A percentile compares a stretch with the other conserved stretches of the same genome.
Conservation (phyloP, 2,113 vertebrate genomes). For the Tachysurus fulvidraco region DNA sequence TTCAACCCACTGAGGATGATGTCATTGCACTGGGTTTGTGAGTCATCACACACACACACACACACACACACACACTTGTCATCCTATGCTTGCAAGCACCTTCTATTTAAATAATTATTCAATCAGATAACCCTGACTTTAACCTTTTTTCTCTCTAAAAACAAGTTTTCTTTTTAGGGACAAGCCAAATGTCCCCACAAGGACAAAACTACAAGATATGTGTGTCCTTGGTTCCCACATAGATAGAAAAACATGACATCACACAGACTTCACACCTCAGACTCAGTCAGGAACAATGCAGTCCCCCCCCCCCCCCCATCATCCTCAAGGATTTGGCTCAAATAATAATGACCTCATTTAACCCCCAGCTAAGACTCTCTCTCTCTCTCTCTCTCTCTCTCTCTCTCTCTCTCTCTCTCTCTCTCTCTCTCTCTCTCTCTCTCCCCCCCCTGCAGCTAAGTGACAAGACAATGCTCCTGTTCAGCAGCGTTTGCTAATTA, state of each 20-base stretch:
- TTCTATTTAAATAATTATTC: neutral
- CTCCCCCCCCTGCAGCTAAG: constrained; percentile 10
- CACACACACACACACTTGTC: constrained; percentile 35
- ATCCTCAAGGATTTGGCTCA: constrained; percentile 9
- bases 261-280: constrained; percentile 13
- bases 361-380: constrained; percentile 21
- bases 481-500: constrained; percentile 9
- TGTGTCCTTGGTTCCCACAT: neutral
- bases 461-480: constrained; percentile 22
- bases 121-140: neutral
- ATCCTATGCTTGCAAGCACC: neutral
- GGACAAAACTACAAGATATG: neutral
- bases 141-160: neutral
- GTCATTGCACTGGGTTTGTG: constrained; percentile 35
- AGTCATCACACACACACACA: constrained; percentile 15
- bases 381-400: neutral
- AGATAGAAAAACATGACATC: constrained; percentile 14
- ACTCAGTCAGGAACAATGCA: constrained; percentile 37
- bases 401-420: neutral
- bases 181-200: neutral
- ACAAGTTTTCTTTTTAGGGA: neutral
- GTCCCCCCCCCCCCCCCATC: constrained; percentile 4
- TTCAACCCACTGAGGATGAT: constrained; percentile 40
- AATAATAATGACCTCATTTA: constrained; percentile 42
- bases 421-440: neutral